phyloP scores from a whole-genome alignment of 2,888 invertebrate genomes.

The Parelbella ahira region DNA sequence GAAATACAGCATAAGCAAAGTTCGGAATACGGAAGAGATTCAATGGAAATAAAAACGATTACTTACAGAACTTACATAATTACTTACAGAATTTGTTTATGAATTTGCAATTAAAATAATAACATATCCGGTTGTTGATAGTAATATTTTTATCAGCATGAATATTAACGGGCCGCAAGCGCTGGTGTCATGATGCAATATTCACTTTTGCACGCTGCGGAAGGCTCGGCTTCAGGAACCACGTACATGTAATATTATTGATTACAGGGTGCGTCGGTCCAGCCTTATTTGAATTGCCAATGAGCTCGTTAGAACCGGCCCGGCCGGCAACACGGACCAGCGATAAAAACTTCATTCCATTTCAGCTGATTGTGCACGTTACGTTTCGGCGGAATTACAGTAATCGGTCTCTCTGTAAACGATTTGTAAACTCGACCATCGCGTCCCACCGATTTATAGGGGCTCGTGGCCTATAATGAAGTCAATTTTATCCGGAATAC shows the following conservation, averaged over 20 bases:
- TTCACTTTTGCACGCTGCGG: conserved; percentile 9
- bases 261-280: conserved; percentile 71
- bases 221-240: conserved; percentile 60
- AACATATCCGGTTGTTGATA: too few relatives aligned
- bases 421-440: conserved; percentile 32
- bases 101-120: too few relatives aligned
- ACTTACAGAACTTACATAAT: too few relatives aligned
- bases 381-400: conserved; percentile 47
- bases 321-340: conserved; percentile 53
- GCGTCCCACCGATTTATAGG: conserved; percentile 28
- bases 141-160: too few relatives aligned
- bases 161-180: too few relatives aligned
- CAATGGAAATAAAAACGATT: too few relatives aligned
- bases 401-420: conserved; percentile 46
- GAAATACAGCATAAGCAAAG: too few relatives aligned
- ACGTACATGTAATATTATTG: conserved; percentile 79
- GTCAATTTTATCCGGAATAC: conserved; percentile 22
- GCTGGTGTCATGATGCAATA: too few relatives aligned
- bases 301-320: conserved; percentile 75
- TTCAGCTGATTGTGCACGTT: conserved; percentile 57
- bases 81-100: too few relatives aligned
- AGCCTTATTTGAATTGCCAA: conserved; percentile 77
- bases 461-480: conserved; percentile 23
- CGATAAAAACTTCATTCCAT: conserved; percentile 67
- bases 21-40: too few relatives aligned